A percentile compares a stretch with the other conserved stretches of the same genome.
Conservation (phyloP, 2,797 vertebrate species). For the Karalla daura region DNA sequence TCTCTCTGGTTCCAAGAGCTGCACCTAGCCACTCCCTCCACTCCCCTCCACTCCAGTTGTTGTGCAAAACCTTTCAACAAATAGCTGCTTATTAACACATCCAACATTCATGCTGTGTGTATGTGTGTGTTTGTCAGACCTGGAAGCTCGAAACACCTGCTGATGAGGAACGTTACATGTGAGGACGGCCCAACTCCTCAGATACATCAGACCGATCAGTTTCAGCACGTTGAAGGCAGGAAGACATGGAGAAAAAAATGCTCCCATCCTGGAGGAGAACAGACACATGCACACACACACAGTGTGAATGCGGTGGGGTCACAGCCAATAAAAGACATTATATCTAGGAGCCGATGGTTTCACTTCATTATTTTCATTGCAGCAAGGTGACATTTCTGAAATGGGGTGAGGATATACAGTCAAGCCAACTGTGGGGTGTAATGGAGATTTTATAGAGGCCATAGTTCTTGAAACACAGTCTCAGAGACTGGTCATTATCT, state of each 20-base stretch:
- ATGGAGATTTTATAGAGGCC: slow-evolving; percentile 37
- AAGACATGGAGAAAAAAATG: slow-evolving; percentile 97
- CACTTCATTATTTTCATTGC: slow-evolving; percentile 58
- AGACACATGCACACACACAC: slow-evolving; percentile 29
- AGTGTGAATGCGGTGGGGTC: slow-evolving; percentile 14
- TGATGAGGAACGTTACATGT: slow-evolving; percentile 98
- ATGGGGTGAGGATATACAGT: slow-evolving; percentile 56
- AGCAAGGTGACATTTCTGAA: slow-evolving; percentile 53
- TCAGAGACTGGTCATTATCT: slow-evolving; percentile 18
- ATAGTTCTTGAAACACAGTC: slow-evolving; percentile 42
- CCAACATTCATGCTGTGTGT: not conserved
- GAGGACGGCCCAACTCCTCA: slow-evolving; percentile 97
- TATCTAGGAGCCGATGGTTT: slow-evolving; percentile 22
- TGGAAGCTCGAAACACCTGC: slow-evolving; percentile 96
- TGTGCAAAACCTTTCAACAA: too few species aligned
- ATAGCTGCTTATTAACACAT: not conserved
- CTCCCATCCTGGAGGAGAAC: slow-evolving; percentile 91
- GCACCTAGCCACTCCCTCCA: too few species aligned
- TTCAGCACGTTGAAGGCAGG: slow-evolving; percentile 97
- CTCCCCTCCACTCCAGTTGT: too few species aligned
- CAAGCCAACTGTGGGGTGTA: slow-evolving; percentile 18
- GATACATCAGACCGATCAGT: slow-evolving; percentile 96
- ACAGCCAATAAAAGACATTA: slow-evolving; percentile 45
- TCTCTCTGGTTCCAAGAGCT: too few species aligned
- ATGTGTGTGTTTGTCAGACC: slow-evolving; percentile 80